Evolutionary conservation across 2,888 invertebrate species (phyloP), one percentile per base, ranked within the genome.

Genomic region (Papilio protenor): DNA sequence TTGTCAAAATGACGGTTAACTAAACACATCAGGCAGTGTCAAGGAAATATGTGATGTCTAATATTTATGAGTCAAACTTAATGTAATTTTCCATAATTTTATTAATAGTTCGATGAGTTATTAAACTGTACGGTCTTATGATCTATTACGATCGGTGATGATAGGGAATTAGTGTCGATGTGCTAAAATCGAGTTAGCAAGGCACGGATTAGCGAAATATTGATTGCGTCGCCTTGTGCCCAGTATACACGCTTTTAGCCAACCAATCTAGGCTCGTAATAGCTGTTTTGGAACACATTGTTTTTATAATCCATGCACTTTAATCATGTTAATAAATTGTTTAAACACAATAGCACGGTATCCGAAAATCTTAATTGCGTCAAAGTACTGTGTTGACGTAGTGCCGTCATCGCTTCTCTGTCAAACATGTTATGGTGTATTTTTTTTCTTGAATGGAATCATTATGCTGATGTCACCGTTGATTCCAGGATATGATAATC

Each of bases 151-250:
- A 83, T 84, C 82, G 85, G 87, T 88, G 87, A 87, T 91, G 90
- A 91, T 93, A 91, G 90, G 88, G 90, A 84, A 90, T 93, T 93
- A 93, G 91, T 90, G 90, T 85, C 85, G 87, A 91, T 85, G 90
- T 91, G 92, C 92, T 92, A 92, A 93, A 92, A 93, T 89, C 83
- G 84, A 89, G 86, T 90, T 86, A 85, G 87, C 83, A 87, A 83
- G 82, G 85, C 85, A 85, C 89, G 90, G 89, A 90, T 92, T 91
- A 91, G 89, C 90, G 85, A 88, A 83, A 84, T 86, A 89, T 89
- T 88, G 90, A 91, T 90, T 89, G 89, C 87, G 88, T 85, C 87
- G 85, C 85, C 86, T 86, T 87, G 90, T 92, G 89, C 91, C 90
- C 86, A 90, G 90, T 90, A 91, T 91, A 91, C 74, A 91, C 89